Evolutionary conservation across 1,140 invertebrate species (phyloP).

Genomic region (Euschistus heros): DNA sequence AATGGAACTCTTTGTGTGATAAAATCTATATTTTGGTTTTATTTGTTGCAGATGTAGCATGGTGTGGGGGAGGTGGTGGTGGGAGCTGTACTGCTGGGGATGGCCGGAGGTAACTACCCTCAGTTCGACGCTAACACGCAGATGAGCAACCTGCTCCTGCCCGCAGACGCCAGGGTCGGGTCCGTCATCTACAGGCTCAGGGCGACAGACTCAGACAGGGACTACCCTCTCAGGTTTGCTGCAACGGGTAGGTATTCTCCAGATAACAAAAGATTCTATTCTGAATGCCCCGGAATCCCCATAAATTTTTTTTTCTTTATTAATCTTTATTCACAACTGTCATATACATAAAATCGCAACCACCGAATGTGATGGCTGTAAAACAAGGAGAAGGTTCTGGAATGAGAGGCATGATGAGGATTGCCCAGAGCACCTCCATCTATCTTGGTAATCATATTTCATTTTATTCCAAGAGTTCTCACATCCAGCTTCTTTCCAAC

Average conservation of each 20-base stretch:
- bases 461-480: no score
- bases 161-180: constrained; percentile 66
- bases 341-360: no score
- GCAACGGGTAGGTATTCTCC: constrained; percentile 55
- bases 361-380: no score
- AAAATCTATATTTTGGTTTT: neutral
- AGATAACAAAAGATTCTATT: no score
- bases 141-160: constrained; percentile 67
- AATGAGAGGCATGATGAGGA: no score
- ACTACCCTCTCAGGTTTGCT: constrained; percentile 73
- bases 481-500: no score
- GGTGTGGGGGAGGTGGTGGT: constrained; percentile 17
- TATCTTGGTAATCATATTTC: no score
- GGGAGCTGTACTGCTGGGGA: constrained; percentile 14
- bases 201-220: constrained; percentile 74
- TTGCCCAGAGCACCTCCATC: no score
- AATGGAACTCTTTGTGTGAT: neutral
- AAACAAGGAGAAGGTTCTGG: no score
- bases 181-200: constrained; percentile 74
- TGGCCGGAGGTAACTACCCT: constrained; percentile 30
- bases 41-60: constrained; percentile 11
- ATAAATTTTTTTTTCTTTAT: no score
- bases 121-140: constrained; percentile 66
- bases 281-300: no score
- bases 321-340: no score